A percentile compares a stretch with the other conserved stretches of the same genome.
phyloP scores from a whole-genome alignment of 2,797 vertebrate genomes.

The Craterocephalus amniculus region DNA sequence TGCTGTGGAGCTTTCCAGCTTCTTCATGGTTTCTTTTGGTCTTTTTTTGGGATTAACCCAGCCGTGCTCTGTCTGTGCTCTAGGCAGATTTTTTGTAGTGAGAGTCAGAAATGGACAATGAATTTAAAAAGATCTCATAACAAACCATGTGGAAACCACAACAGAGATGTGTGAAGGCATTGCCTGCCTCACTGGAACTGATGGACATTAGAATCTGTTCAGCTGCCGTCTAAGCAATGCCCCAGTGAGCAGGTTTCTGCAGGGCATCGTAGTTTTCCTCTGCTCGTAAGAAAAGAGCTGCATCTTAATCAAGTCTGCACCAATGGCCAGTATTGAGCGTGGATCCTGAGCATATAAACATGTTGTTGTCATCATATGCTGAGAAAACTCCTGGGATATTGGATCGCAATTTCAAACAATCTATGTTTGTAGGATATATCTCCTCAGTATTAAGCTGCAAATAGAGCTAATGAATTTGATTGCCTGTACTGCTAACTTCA shows the following conservation, averaged over 20 bases:
- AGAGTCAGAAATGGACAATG: no score
- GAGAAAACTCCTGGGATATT: conserved; percentile 3
- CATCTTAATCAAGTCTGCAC: not conserved
- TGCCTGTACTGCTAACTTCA: conserved; percentile 17
- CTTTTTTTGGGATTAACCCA: no score
- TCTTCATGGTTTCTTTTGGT: no score
- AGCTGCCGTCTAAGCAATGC: not conserved
- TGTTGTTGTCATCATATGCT: no score
- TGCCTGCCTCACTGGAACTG: not conserved
- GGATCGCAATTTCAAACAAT: conserved; percentile 12
- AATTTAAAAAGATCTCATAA: no score
- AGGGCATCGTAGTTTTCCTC: not conserved
- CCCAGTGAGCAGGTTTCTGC: not conserved
- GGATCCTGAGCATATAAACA: no score
- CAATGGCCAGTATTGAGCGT: not conserved
- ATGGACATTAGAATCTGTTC: not conserved
- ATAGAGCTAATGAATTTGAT: conserved; percentile 39
- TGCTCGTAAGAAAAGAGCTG: not conserved
- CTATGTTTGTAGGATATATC: conserved; percentile 15
- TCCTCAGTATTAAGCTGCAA: conserved; percentile 23
- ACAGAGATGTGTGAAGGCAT: no score
- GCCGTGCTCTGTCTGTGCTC: no score
- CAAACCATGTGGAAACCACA: no score
- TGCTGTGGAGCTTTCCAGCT: no score
- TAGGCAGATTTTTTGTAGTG: no score